Evolutionary conservation across 2,888 invertebrate genomes (phyloP).

Genomic region (Aphodius granarius): DNA sequence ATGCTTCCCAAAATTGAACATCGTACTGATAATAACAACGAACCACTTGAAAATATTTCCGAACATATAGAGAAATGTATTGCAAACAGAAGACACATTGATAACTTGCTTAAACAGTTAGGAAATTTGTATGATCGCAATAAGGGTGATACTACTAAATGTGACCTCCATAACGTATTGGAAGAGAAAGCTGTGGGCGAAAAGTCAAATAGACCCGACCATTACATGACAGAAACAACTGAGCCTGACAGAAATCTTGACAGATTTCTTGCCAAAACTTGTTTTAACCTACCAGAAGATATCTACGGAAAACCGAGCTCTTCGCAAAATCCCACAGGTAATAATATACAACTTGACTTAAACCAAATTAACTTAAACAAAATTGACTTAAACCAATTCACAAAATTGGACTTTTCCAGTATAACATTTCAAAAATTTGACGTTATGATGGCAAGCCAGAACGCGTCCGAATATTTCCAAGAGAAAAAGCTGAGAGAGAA

Average conservation of each 20-base stretch:
- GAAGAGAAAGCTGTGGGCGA: not conserved
- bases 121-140: slow-evolving; percentile 3
- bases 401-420: slow-evolving; percentile 17
- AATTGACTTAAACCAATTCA: not conserved
- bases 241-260: not conserved
- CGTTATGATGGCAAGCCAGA: not conserved
- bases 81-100: not conserved
- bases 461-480: not conserved
- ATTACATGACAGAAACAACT: not conserved
- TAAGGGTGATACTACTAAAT: not conserved
- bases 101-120: slow-evolving; percentile 2
- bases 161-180: not conserved
- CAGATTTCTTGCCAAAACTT: not conserved
- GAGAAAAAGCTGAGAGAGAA: not conserved
- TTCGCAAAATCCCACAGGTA: not conserved
- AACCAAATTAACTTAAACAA: not conserved
- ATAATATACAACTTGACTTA: not conserved
- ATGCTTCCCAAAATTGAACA: not conserved
- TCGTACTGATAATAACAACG: not conserved
- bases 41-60: not conserved
- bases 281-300: not conserved
- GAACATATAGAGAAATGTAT: not conserved
- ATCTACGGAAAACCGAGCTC: not conserved
- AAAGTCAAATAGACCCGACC: not conserved
- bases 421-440: slow-evolving; percentile 10